These are phyloP conservation scores for Diceros bicornis DNA, from an alignment of 2,797 vertebrate genomes.

Conservation along the genomic window DNA sequence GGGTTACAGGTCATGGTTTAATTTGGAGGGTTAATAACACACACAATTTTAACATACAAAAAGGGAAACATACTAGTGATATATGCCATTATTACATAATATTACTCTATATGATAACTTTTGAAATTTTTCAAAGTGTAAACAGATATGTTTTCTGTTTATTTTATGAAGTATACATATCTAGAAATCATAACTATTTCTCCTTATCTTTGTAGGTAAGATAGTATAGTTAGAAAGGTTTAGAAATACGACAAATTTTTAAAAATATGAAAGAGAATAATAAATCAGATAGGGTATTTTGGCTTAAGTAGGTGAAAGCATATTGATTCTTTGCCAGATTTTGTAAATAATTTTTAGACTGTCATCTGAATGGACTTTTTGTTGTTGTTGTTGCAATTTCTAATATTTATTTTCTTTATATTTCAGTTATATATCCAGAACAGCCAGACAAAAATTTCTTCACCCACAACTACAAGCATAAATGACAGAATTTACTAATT, in stretches of 20 bases:
- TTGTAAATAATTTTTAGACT: background rate
- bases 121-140: background rate
- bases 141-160: background rate
- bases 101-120: background rate
- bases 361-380: background rate
- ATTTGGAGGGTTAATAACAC: background rate
- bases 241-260: background rate
- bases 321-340: background rate
- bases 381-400: background rate
- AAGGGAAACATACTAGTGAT: background rate
- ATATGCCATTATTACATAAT: background rate
- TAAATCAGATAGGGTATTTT: background rate
- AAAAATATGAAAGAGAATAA: background rate
- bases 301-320: background rate
- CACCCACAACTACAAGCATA: background rate
- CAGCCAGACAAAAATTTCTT: background rate
- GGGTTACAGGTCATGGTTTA: background rate
- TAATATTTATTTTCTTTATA: background rate
- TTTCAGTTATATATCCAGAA: background rate
- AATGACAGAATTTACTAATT: background rate
- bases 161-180: background rate
- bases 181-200: background rate
- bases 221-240: background rate
- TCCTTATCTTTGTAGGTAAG: background rate
- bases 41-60: background rate